These are phyloP conservation scores for Chymomyza caudatula DNA, from an alignment of 2,888 invertebrate genomes.

Conservation along the genomic window DNA sequence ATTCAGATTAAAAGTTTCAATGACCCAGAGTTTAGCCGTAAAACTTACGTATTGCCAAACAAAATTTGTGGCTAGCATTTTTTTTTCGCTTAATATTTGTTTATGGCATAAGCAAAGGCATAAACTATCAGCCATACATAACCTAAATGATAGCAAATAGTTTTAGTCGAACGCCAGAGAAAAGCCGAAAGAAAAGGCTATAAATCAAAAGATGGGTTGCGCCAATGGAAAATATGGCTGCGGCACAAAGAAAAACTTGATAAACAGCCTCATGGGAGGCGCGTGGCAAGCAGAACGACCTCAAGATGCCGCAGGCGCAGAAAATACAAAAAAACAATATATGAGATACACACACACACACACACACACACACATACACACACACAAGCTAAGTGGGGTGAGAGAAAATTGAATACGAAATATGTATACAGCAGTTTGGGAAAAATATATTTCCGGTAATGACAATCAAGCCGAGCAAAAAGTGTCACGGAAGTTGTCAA, in stretches of 20 bases:
- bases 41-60: background rate
- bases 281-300: conserved; percentile 3
- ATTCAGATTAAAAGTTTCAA: background rate
- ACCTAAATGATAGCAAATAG: conserved; percentile 30
- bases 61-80: background rate
- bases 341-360: background rate
- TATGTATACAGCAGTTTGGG: conserved; percentile 12
- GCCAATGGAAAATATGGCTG: conserved; percentile 28
- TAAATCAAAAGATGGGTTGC: conserved; percentile 50
- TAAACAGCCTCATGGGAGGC: conserved; percentile 27
- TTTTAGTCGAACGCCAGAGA: conserved; percentile 22
- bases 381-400: background rate
- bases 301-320: conserved; percentile 17
- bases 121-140: conserved; percentile 1
- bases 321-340: background rate
- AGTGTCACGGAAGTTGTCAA: conserved; percentile 70
- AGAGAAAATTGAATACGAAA: conserved; percentile 38
- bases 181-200: conserved; percentile 22
- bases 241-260: conserved; percentile 24
- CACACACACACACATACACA: background rate
- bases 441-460: conserved; percentile 60
- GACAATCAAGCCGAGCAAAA: conserved; percentile 62
- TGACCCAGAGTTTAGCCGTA: background rate
- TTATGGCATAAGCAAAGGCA: conserved; percentile 5
- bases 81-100: conserved; percentile 10